A percentile compares a stretch with the other conserved stretches of the same genome.
These are phyloP conservation scores for Cheiracanthium punctorium DNA, from an alignment of 2,888 invertebrate species.

Conservation along the genomic window DNA sequence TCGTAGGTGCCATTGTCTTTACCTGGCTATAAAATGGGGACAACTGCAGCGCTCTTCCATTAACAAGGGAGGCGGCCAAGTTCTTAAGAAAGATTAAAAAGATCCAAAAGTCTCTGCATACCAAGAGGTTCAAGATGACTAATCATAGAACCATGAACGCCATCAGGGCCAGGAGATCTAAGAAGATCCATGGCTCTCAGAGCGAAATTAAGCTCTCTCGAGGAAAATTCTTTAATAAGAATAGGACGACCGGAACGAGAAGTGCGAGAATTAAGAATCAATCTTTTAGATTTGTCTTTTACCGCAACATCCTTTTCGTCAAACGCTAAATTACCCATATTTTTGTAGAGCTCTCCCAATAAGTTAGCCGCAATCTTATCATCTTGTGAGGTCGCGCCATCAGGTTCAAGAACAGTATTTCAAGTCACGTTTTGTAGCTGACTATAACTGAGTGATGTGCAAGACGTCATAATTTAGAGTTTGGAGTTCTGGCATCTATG, in stretches of 20 bases:
- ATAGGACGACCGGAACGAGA: background rate
- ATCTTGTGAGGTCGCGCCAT: background rate
- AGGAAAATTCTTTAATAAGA: background rate
- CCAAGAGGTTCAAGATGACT: background rate
- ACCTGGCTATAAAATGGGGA: slow-evolving; percentile 10
- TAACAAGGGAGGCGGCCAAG: background rate
- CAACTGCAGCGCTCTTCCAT: background rate
- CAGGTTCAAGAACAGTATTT: background rate
- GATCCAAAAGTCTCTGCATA: background rate
- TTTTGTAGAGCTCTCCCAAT: slow-evolving; percentile 19
- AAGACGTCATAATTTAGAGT: slow-evolving; percentile 13
- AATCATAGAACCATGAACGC: background rate
- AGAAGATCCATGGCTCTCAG: slow-evolving; percentile 2
- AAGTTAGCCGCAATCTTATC: slow-evolving; percentile 15
- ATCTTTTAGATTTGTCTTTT: background rate
- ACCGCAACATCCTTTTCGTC: slow-evolving; percentile 6
- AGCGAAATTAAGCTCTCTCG: background rate
- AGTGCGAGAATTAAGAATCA: background rate
- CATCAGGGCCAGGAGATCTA: background rate
- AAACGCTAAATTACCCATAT: slow-evolving; percentile 1
- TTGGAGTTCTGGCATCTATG: slow-evolving; percentile 28
- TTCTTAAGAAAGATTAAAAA: background rate
- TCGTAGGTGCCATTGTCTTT: background rate
- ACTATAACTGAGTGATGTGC: background rate
- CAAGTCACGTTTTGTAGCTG: background rate